Base-by-base conservation (phyloP, 2,888 invertebrate genomes). In the Sarcophaga rosellei region DNA sequence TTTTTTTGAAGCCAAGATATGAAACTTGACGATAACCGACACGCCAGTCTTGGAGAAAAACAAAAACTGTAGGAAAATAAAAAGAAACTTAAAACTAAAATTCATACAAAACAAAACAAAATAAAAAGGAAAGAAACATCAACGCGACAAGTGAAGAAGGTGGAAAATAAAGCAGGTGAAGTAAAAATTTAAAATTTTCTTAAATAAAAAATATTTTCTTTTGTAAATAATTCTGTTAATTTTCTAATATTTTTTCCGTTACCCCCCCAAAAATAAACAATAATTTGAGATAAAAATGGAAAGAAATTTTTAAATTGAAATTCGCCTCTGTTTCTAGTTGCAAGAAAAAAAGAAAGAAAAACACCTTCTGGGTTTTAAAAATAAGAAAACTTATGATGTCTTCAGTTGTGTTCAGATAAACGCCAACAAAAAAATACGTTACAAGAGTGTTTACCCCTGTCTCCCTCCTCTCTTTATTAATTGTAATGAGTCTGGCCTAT, bases 1-100 rank as follows among this genome's bases (percentile, higher is more conserved):
- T 10, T 35, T 8, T 25, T 10, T 35, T 78, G 35, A 75, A 84
- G 74, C 81, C 78, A 81, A 84, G 86, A 86, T 84, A 86, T 86
- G 78, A 78, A 81, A 84, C 74, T 78, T 74, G 20, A 66, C 76
- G 86, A 86, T 86, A 86, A 86, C 84, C 66, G 68, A 86, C 86
- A 86, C 86, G 86, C 86, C 72, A 86, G 21, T 45, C 11, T 25
- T 12, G 12, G 21, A 4, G 66, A 61, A 23, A 35, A 23, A 35
- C 23, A 4, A 47, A 72, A 57, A 35, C 35, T 35, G 2, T 20
- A 3, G 45, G 59, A 82, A 44, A 79, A 59, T 69, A n/a, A 45
- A 68, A 53, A 53, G 12, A 76, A 57, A 2, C 25, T 70, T 44
- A 10, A 84, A 83, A 53, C 53, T 4, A 17, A 15, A 53, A 12